Conservation (phyloP, 2,888 invertebrate species). For the Spisula subtruncata region DNA sequence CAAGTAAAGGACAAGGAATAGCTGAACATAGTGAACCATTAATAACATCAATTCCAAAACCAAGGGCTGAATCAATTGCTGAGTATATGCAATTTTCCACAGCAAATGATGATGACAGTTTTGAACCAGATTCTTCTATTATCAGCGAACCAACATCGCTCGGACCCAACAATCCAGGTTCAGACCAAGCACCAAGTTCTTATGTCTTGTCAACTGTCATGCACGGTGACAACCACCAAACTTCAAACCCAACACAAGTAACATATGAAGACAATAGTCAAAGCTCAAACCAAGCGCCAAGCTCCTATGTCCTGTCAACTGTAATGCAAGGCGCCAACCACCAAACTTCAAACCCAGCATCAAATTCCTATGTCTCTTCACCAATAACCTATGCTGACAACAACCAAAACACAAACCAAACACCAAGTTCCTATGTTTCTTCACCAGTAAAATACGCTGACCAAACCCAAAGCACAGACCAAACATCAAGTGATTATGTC, state of each 20-base stretch:
- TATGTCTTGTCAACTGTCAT: background rate
- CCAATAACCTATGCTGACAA: background rate
- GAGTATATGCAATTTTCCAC: background rate
- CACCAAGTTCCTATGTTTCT: background rate
- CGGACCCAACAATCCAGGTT: background rate
- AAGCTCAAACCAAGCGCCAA: background rate
- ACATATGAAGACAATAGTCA: background rate
- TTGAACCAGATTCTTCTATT: too few relatives aligned
- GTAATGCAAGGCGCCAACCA: background rate
- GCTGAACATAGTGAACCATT: background rate
- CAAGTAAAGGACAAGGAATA: background rate
- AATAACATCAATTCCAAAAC: conserved; percentile 10
- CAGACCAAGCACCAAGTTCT: background rate
- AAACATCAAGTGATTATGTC: background rate
- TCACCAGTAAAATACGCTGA: background rate
- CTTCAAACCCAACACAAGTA: background rate
- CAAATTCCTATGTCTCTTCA: background rate
- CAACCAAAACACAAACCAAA: background rate
- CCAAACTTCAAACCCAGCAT: background rate
- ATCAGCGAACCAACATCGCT: background rate
- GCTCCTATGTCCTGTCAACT: background rate
- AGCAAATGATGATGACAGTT: background rate
- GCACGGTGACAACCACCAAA: background rate
- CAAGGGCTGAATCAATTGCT: background rate
- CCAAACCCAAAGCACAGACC: background rate